Percentiles rank a stretch among this genome's conserved stretches.
Evolutionary conservation across 2,113 vertebrate genomes (phyloP).

Genomic region (Nesogale talazaci): DNA sequence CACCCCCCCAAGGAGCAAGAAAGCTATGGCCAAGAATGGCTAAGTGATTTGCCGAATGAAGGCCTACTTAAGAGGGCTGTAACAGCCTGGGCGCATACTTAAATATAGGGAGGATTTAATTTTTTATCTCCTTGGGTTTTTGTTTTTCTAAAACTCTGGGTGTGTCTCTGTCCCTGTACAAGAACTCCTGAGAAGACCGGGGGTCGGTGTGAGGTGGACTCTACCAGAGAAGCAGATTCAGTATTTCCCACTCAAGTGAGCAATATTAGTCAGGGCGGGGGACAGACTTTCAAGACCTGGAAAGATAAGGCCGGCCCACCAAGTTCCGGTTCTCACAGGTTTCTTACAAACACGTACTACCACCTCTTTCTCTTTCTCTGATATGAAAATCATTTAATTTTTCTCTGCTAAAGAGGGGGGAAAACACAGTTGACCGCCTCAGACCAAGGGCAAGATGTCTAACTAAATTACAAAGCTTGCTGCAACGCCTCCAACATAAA

Average conservation of each 20-base stretch:
- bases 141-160: not conserved
- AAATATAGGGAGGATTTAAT: not conserved
- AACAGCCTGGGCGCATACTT: not conserved
- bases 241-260: not conserved
- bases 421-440: conserved; percentile 15
- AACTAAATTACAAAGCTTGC: conserved; percentile 71
- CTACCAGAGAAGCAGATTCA: not conserved
- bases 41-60: not conserved
- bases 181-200: not conserved
- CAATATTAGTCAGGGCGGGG: not conserved
- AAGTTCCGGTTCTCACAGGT: not conserved
- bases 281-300: not conserved
- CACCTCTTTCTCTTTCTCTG: too few relatives aligned
- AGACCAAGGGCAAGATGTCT: conserved; percentile 57
- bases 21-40: not conserved
- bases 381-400: conserved; percentile 47
- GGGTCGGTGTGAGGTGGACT: not conserved
- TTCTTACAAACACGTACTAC: not conserved
- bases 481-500: conserved; percentile 58
- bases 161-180: not conserved
- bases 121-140: conserved; percentile 6
- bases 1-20: not conserved
- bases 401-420: conserved; percentile 32
- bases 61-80: not conserved
- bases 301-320: not conserved